These are phyloP conservation scores for Hydrotaea cyrtoneurina DNA, from an alignment of 2,888 invertebrate species.

Conservation along the genomic window DNA sequence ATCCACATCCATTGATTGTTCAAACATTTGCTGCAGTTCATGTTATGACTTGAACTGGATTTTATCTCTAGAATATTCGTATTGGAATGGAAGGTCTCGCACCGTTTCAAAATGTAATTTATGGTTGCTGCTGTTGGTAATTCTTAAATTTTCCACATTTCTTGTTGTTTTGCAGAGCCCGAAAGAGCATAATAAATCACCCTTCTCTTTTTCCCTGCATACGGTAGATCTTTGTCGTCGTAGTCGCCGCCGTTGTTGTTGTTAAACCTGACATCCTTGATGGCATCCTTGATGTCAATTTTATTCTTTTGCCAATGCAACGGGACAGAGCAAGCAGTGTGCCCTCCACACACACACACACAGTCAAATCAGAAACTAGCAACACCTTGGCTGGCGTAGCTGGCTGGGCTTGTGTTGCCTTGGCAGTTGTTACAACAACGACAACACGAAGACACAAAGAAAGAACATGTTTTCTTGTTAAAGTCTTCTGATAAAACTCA, in stretches of 20 bases:
- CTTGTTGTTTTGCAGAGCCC: background rate
- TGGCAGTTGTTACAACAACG: conserved; percentile 9
- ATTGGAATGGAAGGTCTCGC: background rate
- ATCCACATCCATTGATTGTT: too few relatives aligned
- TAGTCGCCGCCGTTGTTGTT: background rate
- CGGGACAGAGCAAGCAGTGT: background rate
- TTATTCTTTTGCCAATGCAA: conserved; percentile 52
- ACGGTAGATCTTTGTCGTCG: conserved; percentile 28
- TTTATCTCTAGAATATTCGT: background rate
- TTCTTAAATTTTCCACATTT: conserved; percentile 23
- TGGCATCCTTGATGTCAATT: conserved; percentile 65
- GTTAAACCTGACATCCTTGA: conserved; percentile 60
- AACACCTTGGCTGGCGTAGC: conserved; percentile 59
- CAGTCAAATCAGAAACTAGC: conserved; percentile 41
- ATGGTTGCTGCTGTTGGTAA: conserved; percentile 17
- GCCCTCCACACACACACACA: background rate
- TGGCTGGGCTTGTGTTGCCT: background rate
- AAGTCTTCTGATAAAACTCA: conserved; percentile 36
- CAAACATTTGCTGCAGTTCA: background rate
- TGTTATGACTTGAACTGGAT: background rate
- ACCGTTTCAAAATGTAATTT: background rate
- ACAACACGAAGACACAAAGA: background rate
- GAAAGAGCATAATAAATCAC: conserved; percentile 28
- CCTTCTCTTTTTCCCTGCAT: conserved; percentile 31
- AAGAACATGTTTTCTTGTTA: conserved; percentile 25